phyloP scores from a whole-genome alignment of 2,797 vertebrate genomes.

The Syngnathus rostellatus region DNA sequence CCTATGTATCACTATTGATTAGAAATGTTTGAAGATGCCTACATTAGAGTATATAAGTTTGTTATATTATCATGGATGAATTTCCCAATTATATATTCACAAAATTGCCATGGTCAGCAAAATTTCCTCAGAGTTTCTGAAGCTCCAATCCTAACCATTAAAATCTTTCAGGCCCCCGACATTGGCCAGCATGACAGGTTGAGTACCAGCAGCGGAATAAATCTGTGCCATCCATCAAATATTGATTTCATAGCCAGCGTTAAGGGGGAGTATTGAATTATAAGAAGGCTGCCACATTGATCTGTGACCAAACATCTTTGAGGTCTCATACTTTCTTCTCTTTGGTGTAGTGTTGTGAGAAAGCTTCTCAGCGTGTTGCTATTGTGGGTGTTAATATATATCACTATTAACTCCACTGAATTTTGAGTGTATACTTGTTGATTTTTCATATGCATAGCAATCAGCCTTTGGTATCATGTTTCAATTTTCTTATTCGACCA shows the following conservation, averaged over 20 bases:
- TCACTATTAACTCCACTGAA: too few relatives aligned
- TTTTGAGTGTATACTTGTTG: not conserved
- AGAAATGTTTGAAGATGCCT: not conserved
- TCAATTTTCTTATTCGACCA: not conserved
- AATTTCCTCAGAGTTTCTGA: not conserved
- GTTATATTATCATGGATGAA: not conserved
- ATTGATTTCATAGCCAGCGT: conserved; percentile 46
- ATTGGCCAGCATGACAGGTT: conserved; percentile 24
- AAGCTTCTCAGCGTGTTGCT: not conserved
- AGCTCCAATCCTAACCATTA: not conserved
- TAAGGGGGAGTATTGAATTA: conserved; percentile 44
- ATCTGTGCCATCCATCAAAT: conserved; percentile 54
- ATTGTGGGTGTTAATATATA: not conserved
- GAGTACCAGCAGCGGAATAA: conserved; percentile 43
- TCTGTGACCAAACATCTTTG: conserved; percentile 14
- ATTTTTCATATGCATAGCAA: not conserved
- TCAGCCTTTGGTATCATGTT: not conserved
- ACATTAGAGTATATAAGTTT: not conserved
- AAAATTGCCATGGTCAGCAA: not conserved
- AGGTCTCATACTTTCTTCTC: conserved; percentile 21
- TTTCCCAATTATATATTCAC: not conserved
- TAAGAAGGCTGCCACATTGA: conserved; percentile 45
- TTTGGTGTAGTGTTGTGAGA: conserved; percentile 27
- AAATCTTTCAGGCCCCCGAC: not conserved
- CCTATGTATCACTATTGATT: not conserved